phyloP scores from a whole-genome alignment of 2,113 vertebrate species.

The Genyomyrus donnyi region DNA sequence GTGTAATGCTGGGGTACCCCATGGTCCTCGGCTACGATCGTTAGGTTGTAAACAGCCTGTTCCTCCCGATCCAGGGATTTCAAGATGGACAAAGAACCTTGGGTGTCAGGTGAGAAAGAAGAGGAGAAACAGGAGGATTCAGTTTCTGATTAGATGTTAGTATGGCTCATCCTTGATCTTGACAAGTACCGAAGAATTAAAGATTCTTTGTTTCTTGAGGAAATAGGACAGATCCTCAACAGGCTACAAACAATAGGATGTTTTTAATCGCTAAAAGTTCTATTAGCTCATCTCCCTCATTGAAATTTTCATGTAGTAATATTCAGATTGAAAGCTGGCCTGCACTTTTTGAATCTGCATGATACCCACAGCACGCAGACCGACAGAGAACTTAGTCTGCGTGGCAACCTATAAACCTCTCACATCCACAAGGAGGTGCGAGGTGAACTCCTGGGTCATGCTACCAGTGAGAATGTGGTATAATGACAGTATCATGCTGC shows the following conservation, averaged over 20 bases:
- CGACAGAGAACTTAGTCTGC: not conserved
- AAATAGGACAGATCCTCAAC: not conserved
- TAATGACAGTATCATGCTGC: not conserved
- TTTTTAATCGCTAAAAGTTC: not conserved
- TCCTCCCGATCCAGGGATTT: conserved; percentile 82
- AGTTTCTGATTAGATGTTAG: not conserved
- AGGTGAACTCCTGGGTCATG: not conserved
- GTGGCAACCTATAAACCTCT: not conserved
- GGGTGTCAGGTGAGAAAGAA: not conserved
- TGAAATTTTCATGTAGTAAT: not conserved
- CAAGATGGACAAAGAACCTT: conserved; percentile 81
- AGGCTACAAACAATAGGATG: not conserved
- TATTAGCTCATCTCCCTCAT: not conserved
- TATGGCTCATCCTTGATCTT: not conserved
- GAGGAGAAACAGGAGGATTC: not conserved
- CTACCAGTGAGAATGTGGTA: not conserved
- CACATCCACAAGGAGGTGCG: too few species aligned
- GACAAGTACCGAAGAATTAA: not conserved
- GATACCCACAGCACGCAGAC: not conserved
- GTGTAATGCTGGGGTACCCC: conserved; percentile 73
- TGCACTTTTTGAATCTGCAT: not conserved
- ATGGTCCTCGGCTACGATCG: conserved; percentile 75
- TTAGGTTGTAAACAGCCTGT: conserved; percentile 72
- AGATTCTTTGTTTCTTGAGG: not conserved
- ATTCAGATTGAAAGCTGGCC: not conserved